Base-by-base conservation (phyloP, 2,797 vertebrate species). In the Chromobotia macracanthus region DNA sequence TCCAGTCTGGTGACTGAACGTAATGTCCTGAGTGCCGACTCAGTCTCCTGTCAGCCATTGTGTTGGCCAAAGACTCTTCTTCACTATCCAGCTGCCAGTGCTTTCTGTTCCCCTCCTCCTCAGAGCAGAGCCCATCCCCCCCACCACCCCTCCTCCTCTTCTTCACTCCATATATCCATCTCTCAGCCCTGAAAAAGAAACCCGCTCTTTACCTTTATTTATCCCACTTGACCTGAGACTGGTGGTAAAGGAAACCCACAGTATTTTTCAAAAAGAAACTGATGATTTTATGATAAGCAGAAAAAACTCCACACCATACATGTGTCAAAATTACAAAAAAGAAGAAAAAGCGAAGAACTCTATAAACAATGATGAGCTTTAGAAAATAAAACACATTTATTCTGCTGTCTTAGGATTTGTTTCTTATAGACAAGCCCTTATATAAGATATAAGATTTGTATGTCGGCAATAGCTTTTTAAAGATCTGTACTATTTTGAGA, bases 71-170 rank as follows among this genome's bases (percentile, higher is more conserved):
- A 73, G 35, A 72, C 31, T 72, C 68, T 64, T 79, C 76, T 58
- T 78, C 60, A 72, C 31, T 13, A 55, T 72, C 77, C 77, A 82
- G 75, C 80, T 68, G 69, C 69, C 8, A 11, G 28, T 72, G 51
- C 75, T 65, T 75, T 76, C 50, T 51, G 41, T 67, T 55, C 75
- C 60, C 58, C 63, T 73, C 55, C 75, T 74, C 69, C 55, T 61
- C 44, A n/a, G 46, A 65, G 16, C 61, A 31, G 18, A 79, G 1
- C 94, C 77, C 77, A 72, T 72, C 0, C 95, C 96, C 0, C 85
- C 82, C 0, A 93, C 95, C 21, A 68, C 70, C 67, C 73, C 46
- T 64, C 68, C 63, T 56, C 50, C 72, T 51, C 35, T 50, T 28
- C 64, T n/a, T 58, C 64, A n/a, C 38, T 16, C 18, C 50, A 51